Evolutionary conservation across 2,797 vertebrate genomes (phyloP).

Genomic region (Sebastes minor): DNA sequence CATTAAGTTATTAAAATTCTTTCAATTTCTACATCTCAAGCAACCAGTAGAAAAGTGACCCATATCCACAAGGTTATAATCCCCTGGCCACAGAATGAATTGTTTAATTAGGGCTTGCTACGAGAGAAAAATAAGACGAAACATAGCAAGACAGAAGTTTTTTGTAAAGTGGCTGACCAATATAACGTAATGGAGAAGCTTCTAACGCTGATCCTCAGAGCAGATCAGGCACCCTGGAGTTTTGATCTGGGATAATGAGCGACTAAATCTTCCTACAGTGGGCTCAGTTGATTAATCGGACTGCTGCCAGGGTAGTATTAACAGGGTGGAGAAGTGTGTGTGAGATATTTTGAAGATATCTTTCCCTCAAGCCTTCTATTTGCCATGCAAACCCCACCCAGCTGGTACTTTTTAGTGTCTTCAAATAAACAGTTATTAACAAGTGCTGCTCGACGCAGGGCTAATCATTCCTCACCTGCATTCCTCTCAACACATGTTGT

Average conservation of each 20-base stretch:
- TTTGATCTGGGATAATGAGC: constrained; percentile 58
- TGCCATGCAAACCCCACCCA: background rate
- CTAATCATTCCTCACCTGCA: background rate
- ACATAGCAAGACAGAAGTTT: background rate
- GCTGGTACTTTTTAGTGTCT: background rate
- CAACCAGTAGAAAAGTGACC: background rate
- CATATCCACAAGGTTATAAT: background rate
- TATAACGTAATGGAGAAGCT: background rate
- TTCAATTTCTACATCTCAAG: background rate
- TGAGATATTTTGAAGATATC: background rate
- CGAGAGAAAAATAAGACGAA: background rate
- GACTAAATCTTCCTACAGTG: constrained; percentile 42
- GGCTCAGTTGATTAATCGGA: constrained; percentile 57
- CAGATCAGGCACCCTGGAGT: constrained; percentile 17
- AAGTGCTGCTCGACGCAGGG: background rate
- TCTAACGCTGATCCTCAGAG: background rate
- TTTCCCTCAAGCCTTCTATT: background rate
- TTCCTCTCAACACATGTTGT: constrained; percentile 1
- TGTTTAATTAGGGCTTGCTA: background rate
- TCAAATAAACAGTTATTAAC: constrained; percentile 11
- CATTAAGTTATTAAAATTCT: background rate
- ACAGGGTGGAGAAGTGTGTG: background rate
- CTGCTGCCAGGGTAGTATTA: constrained; percentile 20
- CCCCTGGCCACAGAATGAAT: background rate
- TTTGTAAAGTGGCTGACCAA: background rate